phyloP scores from a whole-genome alignment of 2,113 vertebrate genomes.

The Phycodurus eques region DNA sequence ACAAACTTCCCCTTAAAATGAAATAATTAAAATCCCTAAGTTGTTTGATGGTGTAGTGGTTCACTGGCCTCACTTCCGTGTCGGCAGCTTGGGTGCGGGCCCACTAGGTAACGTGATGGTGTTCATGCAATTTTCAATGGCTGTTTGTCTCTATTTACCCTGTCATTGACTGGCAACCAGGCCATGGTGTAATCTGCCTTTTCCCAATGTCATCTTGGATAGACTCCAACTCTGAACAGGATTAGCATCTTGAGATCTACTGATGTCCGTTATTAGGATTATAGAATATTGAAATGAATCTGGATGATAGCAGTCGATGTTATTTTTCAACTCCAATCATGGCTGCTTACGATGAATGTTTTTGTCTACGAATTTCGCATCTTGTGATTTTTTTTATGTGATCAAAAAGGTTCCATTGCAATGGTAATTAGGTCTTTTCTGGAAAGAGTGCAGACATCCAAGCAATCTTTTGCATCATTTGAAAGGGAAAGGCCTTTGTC shows the following conservation, averaged over 20 bases:
- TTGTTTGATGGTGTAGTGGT: too few species aligned
- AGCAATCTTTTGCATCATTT: slow-evolving; percentile 34
- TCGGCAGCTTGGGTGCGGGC: too few species aligned
- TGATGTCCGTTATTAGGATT: background rate
- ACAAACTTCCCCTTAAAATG: background rate
- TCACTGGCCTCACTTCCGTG: too few species aligned
- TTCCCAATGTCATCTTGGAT: too few species aligned
- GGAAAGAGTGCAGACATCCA: slow-evolving; percentile 13
- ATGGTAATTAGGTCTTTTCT: slow-evolving; percentile 9
- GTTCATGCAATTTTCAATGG: too few species aligned
- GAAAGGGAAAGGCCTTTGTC: slow-evolving; percentile 51
- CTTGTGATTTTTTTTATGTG: background rate
- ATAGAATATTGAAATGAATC: background rate
- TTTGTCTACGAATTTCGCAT: background rate
- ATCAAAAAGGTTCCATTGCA: background rate
- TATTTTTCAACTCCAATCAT: background rate
- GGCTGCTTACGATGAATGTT: background rate
- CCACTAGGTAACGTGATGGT: too few species aligned
- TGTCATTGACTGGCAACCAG: too few species aligned
- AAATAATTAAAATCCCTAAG: too few species aligned
- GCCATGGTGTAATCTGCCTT: too few species aligned
- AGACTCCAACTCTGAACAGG: too few species aligned
- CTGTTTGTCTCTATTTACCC: too few species aligned
- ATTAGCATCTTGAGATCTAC: too few species aligned
- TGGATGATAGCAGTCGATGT: background rate